A percentile compares a stretch with the other conserved stretches of the same genome.
phyloP scores from a whole-genome alignment of 2,113 vertebrate species.

The Tapirus terrestris region DNA sequence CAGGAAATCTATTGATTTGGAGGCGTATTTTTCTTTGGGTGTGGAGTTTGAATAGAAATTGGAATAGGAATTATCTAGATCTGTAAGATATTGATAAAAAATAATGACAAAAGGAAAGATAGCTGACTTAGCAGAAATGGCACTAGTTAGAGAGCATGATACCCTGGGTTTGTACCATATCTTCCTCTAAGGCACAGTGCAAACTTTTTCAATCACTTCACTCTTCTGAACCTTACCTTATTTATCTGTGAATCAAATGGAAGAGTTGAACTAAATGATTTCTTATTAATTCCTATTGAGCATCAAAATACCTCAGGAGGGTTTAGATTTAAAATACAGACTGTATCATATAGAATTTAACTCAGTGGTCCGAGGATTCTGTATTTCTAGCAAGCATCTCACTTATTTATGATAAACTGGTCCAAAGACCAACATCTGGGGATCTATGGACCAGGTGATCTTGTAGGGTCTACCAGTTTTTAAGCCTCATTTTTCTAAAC shows the following conservation, averaged over 20 bases:
- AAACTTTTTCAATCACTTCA: neutral
- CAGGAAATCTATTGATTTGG: neutral
- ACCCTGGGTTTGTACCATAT: too few relatives aligned
- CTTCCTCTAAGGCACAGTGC: neutral
- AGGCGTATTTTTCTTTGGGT: neutral
- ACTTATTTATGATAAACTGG: neutral
- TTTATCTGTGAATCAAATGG: neutral
- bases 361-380: neutral
- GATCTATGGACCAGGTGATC: neutral
- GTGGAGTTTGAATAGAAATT: neutral
- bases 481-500: neutral
- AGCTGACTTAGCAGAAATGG: neutral
- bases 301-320: neutral
- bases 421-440: neutral
- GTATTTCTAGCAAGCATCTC: neutral
- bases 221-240: neutral
- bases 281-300: neutral
- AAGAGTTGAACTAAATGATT: neutral
- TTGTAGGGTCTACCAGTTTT: neutral
- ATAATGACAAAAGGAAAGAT: neutral
- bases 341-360: neutral
- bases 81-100: neutral
- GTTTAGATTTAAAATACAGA: neutral
- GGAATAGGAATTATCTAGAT: neutral
- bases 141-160: neutral